phyloP scores from a whole-genome alignment of 2,113 vertebrate species.

The Isichthys henryi region DNA sequence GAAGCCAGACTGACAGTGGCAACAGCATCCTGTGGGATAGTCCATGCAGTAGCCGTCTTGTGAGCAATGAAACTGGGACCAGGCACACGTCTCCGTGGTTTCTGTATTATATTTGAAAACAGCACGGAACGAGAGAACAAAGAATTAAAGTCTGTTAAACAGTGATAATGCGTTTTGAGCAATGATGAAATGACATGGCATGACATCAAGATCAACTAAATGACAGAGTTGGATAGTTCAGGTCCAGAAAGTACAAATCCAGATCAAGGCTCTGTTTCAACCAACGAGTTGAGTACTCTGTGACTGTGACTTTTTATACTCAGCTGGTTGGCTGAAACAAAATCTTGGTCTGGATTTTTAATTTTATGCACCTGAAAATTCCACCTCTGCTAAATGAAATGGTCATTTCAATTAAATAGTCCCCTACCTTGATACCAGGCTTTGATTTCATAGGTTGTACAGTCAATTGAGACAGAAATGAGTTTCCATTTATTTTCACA shows the following conservation, averaged over 20 bases:
- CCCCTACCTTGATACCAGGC: background rate
- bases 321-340: no score
- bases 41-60: conserved; percentile 77
- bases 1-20: conserved; percentile 76
- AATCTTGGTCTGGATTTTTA: background rate
- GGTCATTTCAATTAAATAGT: background rate
- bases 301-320: background rate
- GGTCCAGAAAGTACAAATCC: background rate
- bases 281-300: background rate
- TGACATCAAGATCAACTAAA: background rate
- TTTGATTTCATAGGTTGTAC: background rate
- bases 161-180: background rate
- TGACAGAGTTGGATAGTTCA: background rate
- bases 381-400: background rate
- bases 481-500: background rate
- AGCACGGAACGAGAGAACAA: conserved; percentile 38
- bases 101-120: conserved; percentile 71
- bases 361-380: background rate
- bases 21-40: conserved; percentile 78
- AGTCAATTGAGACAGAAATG: background rate
- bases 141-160: background rate
- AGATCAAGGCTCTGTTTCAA: background rate
- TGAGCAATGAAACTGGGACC: conserved; percentile 71
- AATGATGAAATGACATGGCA: background rate
- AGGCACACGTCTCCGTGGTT: conserved; percentile 67